A percentile compares a stretch with the other conserved stretches of the same genome.
Conservation (phyloP, 2,888 invertebrate genomes). For the Malacosoma neustria region DNA sequence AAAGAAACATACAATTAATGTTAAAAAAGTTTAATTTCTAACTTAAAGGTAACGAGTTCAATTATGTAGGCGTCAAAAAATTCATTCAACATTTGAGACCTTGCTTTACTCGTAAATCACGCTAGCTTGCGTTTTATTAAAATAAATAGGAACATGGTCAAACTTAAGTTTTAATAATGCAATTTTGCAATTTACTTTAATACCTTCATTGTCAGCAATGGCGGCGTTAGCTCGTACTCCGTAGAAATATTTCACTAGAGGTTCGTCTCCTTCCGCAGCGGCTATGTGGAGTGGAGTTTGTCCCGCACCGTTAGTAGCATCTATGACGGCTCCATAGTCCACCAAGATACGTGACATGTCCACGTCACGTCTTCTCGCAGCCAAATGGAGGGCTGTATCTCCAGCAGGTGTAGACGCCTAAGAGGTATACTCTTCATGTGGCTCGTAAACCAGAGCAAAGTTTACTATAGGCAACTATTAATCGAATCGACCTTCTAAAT, state of each 20-base stretch:
- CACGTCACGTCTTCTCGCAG: slow-evolving; percentile 92
- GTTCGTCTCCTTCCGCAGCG: slow-evolving; percentile 96
- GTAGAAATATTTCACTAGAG: slow-evolving; percentile 95
- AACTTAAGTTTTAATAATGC: background rate
- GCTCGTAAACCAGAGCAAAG: background rate
- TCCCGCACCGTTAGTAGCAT: slow-evolving; percentile 94
- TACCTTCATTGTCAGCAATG: slow-evolving; percentile 93
- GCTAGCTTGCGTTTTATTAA: background rate
- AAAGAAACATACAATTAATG: no score
- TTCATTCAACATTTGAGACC: background rate
- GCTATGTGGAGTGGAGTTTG: slow-evolving; percentile 97
- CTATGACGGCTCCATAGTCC: slow-evolving; percentile 93
- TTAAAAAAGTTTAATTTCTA: no score
- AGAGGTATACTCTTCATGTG: slow-evolving; percentile 10
- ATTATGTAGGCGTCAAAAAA: no score
- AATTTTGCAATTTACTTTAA: background rate
- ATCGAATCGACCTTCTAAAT: background rate
- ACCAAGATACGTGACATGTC: slow-evolving; percentile 95
- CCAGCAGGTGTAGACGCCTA: slow-evolving; percentile 88
- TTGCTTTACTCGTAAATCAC: background rate
- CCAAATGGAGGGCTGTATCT: slow-evolving; percentile 96
- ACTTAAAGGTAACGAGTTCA: no score
- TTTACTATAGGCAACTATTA: background rate
- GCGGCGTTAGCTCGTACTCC: slow-evolving; percentile 95
- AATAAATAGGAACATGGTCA: background rate